Percentiles rank a stretch among this genome's conserved stretches.
Evolutionary conservation across 2,113 vertebrate genomes (phyloP).

Genomic region (Bucco capensis): DNA sequence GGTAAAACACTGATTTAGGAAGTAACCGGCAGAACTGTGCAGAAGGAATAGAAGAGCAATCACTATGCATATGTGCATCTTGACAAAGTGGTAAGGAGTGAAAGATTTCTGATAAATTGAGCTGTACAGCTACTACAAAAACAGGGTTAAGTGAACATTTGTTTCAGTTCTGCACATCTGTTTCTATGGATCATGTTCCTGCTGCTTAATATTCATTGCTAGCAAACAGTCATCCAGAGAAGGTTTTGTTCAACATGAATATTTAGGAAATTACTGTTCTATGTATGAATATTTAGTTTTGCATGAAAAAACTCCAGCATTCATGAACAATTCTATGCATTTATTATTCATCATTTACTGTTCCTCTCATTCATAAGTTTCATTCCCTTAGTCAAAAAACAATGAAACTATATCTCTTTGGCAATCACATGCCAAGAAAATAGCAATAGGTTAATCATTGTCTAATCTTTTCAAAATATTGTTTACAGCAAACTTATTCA

Average conservation of each 20-base stretch:
- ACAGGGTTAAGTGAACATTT: conserved; percentile 45
- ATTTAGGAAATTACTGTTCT: conserved; percentile 56
- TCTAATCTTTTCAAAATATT: neutral
- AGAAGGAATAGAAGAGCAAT: neutral
- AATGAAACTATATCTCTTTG: neutral
- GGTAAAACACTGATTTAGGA: neutral
- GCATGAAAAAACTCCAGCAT: neutral
- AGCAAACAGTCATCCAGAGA: neutral
- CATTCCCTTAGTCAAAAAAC: neutral
- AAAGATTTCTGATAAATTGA: conserved; percentile 13
- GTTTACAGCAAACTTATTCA: neutral
- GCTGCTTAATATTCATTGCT: conserved; percentile 53
- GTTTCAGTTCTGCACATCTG: conserved; percentile 36
- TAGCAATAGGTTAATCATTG: neutral
- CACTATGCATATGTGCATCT: neutral
- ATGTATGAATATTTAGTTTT: conserved; percentile 36
- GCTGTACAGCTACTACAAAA: neutral
- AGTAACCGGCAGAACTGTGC: neutral
- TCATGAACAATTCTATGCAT: neutral
- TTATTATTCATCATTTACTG: conserved; percentile 21
- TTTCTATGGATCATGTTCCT: neutral
- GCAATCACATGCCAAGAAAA: neutral
- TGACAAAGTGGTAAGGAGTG: neutral
- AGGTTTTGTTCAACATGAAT: conserved; percentile 56
- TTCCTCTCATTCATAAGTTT: neutral